Conservation (phyloP, 2,888 invertebrate species). For the Eubasilissa splendida region DNA sequence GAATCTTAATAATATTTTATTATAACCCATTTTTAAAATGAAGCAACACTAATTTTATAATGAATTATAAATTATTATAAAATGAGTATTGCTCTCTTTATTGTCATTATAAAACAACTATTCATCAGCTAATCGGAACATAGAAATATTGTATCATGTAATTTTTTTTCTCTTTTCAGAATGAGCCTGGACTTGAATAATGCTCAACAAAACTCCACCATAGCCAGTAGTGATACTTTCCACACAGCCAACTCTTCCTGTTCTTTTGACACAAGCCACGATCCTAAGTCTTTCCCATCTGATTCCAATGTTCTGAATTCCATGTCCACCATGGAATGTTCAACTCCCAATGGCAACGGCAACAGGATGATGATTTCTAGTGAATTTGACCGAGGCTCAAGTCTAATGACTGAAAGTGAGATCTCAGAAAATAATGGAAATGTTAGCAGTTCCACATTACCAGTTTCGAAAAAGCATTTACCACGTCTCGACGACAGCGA, state of each 20-base stretch:
- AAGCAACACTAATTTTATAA: too few species aligned
- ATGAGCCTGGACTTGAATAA: constrained; percentile 80
- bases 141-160: too few species aligned
- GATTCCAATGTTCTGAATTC: constrained; percentile 61
- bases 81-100: too few species aligned
- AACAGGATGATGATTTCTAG: constrained; percentile 59
- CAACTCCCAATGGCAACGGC: constrained; percentile 52
- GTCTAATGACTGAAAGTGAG: constrained; percentile 71
- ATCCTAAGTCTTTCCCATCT: constrained; percentile 59
- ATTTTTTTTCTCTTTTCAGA: constrained; percentile 64
- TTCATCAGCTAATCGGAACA: too few species aligned
- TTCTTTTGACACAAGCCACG: constrained; percentile 62
- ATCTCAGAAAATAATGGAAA: constrained; percentile 61
- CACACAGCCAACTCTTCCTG: constrained; percentile 81
- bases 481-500: constrained; percentile 72
- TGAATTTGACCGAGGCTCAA: constrained; percentile 48
- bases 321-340: constrained; percentile 60
- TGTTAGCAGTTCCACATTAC: constrained; percentile 10
- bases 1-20: too few species aligned
- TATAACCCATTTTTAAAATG: too few species aligned
- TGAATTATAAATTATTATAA: too few species aligned
- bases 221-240: constrained; percentile 77
- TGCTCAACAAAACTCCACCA: constrained; percentile 67
- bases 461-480: constrained; percentile 61
- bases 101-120: background rate